Conservation (phyloP, 2,888 invertebrate species). For the Octodonta nipae region DNA sequence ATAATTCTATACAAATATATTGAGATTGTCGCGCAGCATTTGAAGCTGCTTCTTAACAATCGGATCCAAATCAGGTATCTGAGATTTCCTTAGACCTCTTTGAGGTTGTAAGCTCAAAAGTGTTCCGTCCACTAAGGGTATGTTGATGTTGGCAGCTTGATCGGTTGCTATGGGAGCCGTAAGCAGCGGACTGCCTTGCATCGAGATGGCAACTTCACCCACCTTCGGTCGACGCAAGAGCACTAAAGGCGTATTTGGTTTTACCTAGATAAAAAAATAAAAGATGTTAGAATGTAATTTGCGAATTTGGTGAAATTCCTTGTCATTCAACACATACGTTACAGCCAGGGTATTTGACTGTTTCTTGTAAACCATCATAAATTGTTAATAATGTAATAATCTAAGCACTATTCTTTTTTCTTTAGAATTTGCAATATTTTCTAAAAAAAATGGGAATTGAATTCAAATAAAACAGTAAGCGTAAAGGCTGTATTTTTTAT, state of each 20-base stretch:
- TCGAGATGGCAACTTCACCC: conserved; percentile 54
- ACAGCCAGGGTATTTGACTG: no score
- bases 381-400: no score
- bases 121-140: conserved; percentile 49
- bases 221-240: conserved; percentile 46
- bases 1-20: not conserved
- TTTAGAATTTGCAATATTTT: no score
- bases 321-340: no score
- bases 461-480: no score
- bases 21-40: not conserved
- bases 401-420: no score
- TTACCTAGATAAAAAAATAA: conserved; percentile 29
- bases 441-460: no score
- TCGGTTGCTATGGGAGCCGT: conserved; percentile 39
- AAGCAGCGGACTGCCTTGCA: conserved; percentile 53
- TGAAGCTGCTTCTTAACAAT: conserved; percentile 37
- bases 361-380: no score
- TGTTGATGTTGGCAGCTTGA: conserved; percentile 50
- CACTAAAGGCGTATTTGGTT: conserved; percentile 48
- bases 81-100: conserved; percentile 33
- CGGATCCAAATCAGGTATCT: conserved; percentile 33
- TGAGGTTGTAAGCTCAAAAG: conserved; percentile 49
- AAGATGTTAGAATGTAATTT: not conserved
- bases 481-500: no score
- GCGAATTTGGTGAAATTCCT: no score